Conservation (phyloP, 1,140 invertebrate species). For the Mycetomoellerius zeteki region DNA sequence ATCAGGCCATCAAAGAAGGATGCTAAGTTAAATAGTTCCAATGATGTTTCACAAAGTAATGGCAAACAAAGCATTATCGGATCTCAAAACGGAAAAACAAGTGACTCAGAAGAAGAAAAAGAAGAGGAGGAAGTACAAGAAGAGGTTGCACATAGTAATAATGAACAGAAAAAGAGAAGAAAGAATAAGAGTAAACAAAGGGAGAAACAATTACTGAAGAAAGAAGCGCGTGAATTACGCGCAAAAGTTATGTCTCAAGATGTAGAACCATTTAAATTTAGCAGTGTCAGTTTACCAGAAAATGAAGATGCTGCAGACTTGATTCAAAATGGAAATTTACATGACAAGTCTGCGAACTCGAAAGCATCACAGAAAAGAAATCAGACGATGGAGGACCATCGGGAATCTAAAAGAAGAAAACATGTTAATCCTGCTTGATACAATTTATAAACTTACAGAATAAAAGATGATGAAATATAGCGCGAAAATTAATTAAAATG, state of each 20-base stretch:
- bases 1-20: slow-evolving; percentile 43
- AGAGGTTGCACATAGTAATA: slow-evolving; percentile 26
- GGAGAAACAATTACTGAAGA: slow-evolving; percentile 85
- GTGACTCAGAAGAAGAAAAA: slow-evolving; percentile 65
- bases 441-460: background rate
- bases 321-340: slow-evolving; percentile 63
- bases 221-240: slow-evolving; percentile 84
- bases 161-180: slow-evolving; percentile 73
- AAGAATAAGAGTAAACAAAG: slow-evolving; percentile 82
- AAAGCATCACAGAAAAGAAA: slow-evolving; percentile 71
- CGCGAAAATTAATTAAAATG: background rate
- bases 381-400: slow-evolving; percentile 46
- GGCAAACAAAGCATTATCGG: slow-evolving; percentile 39
- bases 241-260: slow-evolving; percentile 83
- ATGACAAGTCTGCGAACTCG: slow-evolving; percentile 20
- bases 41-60: slow-evolving; percentile 18
- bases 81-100: slow-evolving; percentile 47
- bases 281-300: slow-evolving; percentile 65
- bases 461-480: slow-evolving; percentile 7
- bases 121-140: slow-evolving; percentile 65
- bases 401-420: slow-evolving; percentile 78
- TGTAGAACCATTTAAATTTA: slow-evolving; percentile 79
- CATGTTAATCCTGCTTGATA: slow-evolving; percentile 53
- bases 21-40: background rate
- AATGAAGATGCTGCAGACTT: slow-evolving; percentile 48